Conservation (phyloP, 2,113 vertebrate species). For the Orycteropus afer region DNA sequence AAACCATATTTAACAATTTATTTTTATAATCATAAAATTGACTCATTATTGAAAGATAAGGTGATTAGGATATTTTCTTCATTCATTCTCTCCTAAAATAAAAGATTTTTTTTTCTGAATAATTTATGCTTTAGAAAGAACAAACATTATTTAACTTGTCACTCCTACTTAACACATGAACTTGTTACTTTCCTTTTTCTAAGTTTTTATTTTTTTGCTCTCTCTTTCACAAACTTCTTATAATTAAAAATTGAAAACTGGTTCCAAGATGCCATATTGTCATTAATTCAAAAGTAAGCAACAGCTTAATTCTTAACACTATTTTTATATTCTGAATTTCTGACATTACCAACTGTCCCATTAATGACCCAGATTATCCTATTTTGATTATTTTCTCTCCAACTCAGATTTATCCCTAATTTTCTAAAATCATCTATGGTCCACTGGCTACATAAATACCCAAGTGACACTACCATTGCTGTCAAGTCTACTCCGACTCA, state of each 20-base stretch:
- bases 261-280: conserved; percentile 10
- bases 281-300: conserved; percentile 52
- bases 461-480: neutral
- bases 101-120: neutral
- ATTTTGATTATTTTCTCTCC: conserved; percentile 40
- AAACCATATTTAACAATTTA: neutral
- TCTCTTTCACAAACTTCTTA: conserved; percentile 35
- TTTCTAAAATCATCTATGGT: conserved; percentile 37
- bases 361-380: neutral
- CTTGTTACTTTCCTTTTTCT: conserved; percentile 6
- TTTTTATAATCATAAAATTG: neutral
- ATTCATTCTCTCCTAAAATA: neutral
- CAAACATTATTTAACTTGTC: neutral
- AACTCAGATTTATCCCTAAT: neutral
- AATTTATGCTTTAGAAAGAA: conserved; percentile 9
- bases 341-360: conserved; percentile 43
- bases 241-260: conserved; percentile 36
- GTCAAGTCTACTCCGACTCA: neutral
- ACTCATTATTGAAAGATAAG: neutral
- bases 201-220: neutral
- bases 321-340: conserved; percentile 57
- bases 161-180: neutral
- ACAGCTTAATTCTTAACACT: conserved; percentile 8
- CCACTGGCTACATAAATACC: neutral
- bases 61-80: neutral